Percentiles rank a stretch among this genome's conserved stretches.
These are phyloP conservation scores for Ceuthmochares aereus DNA, from an alignment of 2,113 vertebrate genomes.

Conservation along the genomic window DNA sequence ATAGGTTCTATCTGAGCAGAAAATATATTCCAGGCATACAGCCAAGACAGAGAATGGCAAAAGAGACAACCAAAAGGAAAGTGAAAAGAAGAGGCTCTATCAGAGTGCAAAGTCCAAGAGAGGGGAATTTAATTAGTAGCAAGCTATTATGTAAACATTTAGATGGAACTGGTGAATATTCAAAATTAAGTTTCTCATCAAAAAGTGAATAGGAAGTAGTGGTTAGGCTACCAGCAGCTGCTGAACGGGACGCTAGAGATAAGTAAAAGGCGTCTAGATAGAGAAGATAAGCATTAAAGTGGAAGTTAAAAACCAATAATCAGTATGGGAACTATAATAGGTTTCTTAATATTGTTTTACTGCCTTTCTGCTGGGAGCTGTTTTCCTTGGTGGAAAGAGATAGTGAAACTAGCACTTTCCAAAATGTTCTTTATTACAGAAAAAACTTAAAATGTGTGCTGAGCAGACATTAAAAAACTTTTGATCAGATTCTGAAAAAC, in stretches of 20 bases:
- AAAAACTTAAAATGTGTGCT: not conserved
- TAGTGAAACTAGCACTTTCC: not conserved
- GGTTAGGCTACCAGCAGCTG: conserved; percentile 30
- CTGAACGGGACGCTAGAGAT: conserved; percentile 9
- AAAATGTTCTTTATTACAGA: not conserved
- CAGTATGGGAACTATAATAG: not conserved
- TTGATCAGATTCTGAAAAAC: not conserved
- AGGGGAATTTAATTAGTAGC: conserved; percentile 17
- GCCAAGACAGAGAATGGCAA: conserved; percentile 1
- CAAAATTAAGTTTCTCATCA: conserved; percentile 27
- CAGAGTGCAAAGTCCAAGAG: not conserved
- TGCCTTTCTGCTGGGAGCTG: not conserved
- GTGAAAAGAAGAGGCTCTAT: not conserved
- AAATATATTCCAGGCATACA: conserved; percentile 12
- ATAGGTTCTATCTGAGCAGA: not conserved
- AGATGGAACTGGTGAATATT: conserved; percentile 19
- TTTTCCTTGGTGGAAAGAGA: not conserved
- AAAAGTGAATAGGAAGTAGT: conserved; percentile 24
- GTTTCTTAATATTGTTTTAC: conserved; percentile 18
- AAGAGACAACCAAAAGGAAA: conserved; percentile 5
- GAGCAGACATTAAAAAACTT: not conserved
- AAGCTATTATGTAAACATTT: conserved; percentile 31
- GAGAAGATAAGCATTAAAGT: conserved; percentile 32
- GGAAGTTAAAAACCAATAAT: conserved; percentile 28
- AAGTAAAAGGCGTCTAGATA: conserved; percentile 2